phyloP scores from a whole-genome alignment of 2,113 vertebrate genomes.

The Ctenomys sociabilis region DNA sequence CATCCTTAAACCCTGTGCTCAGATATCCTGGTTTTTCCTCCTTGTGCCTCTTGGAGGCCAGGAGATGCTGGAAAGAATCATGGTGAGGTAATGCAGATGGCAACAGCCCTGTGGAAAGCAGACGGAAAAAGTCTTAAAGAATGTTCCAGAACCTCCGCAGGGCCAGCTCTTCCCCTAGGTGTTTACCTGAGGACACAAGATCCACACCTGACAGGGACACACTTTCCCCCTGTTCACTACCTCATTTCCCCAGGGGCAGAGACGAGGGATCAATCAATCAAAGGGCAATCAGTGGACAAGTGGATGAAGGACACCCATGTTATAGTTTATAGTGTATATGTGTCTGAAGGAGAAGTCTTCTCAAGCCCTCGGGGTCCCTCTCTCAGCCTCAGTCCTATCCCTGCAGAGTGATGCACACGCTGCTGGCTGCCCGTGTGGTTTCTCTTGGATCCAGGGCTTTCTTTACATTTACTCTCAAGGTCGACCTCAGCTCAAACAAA shows the following conservation, averaged over 20 bases:
- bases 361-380: neutral
- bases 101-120: neutral
- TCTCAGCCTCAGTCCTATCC: fast-evolving
- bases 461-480: neutral
- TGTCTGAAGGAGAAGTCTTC: neutral
- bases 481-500: neutral
- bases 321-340: neutral
- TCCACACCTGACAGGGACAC: neutral
- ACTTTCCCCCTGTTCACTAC: neutral
- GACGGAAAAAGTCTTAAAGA: neutral
- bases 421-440: neutral
- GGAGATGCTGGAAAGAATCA: neutral
- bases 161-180: neutral
- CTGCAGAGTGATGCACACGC: fast-evolving
- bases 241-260: neutral
- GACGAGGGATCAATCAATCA: neutral
- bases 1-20: neutral
- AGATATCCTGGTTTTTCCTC: neutral
- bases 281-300: neutral
- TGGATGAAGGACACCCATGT: neutral
- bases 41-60: neutral
- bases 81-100: neutral
- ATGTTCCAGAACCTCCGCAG: neutral
- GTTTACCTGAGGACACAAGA: neutral
- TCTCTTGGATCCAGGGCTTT: neutral